Base-by-base conservation (phyloP, 1,140 invertebrate species). In the Drosophila lacteicornis region DNA sequence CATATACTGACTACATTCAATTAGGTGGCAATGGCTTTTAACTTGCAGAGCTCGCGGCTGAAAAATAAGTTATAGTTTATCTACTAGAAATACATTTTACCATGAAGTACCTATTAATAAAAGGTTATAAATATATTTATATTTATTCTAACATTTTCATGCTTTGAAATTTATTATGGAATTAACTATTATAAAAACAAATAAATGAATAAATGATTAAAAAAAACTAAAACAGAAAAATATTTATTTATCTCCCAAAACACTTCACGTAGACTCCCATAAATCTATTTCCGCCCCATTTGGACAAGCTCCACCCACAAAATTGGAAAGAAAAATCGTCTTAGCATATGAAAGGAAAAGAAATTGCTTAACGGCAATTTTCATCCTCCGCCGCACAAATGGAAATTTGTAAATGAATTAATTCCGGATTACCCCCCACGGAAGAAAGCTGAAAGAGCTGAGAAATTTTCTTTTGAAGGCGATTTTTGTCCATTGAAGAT, bases 361-460 rank as follows among this genome's bases (percentile, higher is more conserved):
- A 80, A 88, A 87, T 71, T 81, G 84, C 84, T 80, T 71, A 84
- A 74, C 65, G 65, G 84, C 84, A 88, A 55, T 74, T 82, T 86
- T 67, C 62, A 55, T 22, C 53, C 53, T 60, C n/a, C 22, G 33
- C 17, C 15, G 56, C 51, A 61, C 47, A 68, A 33, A 78, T 27
- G 30, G 38, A 76, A 82, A 69, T 73, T 60, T 70, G 62, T 75
- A 78, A 87, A 88, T 87, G 74, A 87, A 88, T 88, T 87, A 80
- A 87, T 87, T 70, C 57, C 46, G 40, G 38, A 57, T 60, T 50
- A 36, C 33, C 33, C 30, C 33, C 33, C 33, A 11, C 33, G 33
- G 33, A 11, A 7, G 27, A 30, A 30, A 30, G 27, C 27, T 30
- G 27, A 55, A 61, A 65, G 58, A 60, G 40, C 42, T 38, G 50